Evolutionary conservation across 2,797 vertebrate species (phyloP), one percentile per base, ranked within the genome.

Genomic region (Gallinago solitaria): DNA sequence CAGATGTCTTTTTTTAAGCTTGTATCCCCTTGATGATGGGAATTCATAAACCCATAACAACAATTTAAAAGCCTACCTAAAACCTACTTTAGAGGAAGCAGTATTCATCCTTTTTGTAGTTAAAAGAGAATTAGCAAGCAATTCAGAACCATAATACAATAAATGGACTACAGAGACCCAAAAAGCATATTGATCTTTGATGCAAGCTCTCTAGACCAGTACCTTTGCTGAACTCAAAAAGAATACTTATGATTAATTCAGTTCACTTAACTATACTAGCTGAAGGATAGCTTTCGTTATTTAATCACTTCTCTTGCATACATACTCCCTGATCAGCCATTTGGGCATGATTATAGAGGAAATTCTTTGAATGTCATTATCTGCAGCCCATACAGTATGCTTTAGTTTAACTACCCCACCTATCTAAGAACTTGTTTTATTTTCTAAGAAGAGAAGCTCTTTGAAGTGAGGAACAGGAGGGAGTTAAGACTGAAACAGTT

Each of bases 281-380:
- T 91, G 59, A 96, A 94, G n/a, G 48, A 93, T 41, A 81, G 24
- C 33, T 86, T 83, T 78, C 48, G 78, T 83, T 95, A 77, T 75
- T 90, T 88, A 90, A 90, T 86, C 53, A 57, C 41, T 93, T 90
- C 20, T 27, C 59, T 53, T 90, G 53, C 41, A 83, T 87, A 71
- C 68, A 71, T 47, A 57, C 9, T 85, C 79, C 65, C 90, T 75
- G 33, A 85, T 78, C 60, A 89, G 19, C 18, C 65, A 75, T 90
- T 79, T 92, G 77, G 6, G 28, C 28, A 61, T 61, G 25, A 87
- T 71, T 73, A 68, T 35, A 77, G 50, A 60, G 30, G 17, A 93
- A 86, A 75, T 56, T 59, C 1, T 3, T 87, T 65, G 47, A 76
- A 69, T 76, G 24, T 45, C 50, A 61, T 90, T 93, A n/a, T 76